Evolutionary conservation across 2,797 vertebrate genomes (phyloP), one percentile per base, ranked within the genome.

Genomic region (Micropoecilia bifurca): DNA sequence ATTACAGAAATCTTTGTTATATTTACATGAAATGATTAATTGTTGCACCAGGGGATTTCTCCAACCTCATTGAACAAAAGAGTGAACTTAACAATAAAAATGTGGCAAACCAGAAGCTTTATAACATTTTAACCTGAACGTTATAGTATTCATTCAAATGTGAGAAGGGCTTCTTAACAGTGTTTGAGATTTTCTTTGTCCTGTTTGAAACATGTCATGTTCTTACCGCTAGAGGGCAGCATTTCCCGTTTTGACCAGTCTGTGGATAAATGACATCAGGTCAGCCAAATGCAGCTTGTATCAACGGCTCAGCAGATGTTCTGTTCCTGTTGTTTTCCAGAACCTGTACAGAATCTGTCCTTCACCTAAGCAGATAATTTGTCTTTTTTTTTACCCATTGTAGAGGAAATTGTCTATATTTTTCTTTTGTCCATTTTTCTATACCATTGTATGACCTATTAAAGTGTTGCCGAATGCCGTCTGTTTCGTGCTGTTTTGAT

Each of bases 171-270:
- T 41, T 68, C 36, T 68, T 22, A 1, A 39, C 63, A 12, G 36
- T 8, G 16, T 33, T 18, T 7, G 30, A 33, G 57, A 41, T 18
- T 33, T 7, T 7, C 36, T 68, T 39, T 12, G 63, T 41, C 20
- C 8, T 22, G 18, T 6, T 22, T 66, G 8, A 4, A 22, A 66
- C 18, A 22, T 45, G 66, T 57, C 55, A 4, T 41, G 3, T 8
- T 53, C 47, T 48, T 36, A 20, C 1, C 36, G 28, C 87, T 71
- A 43, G 91, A 50, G 82, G 88, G 84, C 83, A 61, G 48, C 72
- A 30, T 82, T 76, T 39, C 79, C 75, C 80, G 71, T 25, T 57
- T 48, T 2, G 57, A 30, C 25, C 47, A 41, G 13, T 50, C 75
- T 76, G 66, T 48, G 39, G 45, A 12, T 13, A 18, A n/a, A 71